These are phyloP conservation scores for Corbicula japonica DNA, from an alignment of 2,888 invertebrate species.

Conservation along the genomic window DNA sequence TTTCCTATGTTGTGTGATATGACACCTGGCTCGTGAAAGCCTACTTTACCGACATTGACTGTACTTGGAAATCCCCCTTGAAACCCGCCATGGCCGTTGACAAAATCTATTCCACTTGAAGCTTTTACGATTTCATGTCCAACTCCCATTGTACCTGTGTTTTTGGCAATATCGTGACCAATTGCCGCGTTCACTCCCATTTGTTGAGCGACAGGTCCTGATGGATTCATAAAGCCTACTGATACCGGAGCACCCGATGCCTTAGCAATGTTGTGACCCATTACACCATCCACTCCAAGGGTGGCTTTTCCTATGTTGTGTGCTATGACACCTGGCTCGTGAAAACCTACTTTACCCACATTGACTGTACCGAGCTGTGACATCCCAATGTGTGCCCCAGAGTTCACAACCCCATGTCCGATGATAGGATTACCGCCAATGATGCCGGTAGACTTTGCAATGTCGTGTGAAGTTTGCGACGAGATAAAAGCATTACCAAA, in stretches of 20 bases:
- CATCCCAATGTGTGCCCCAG: not conserved
- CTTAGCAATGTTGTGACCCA: slow-evolving; percentile 25
- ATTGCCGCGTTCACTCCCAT: not conserved
- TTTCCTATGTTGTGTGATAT: slow-evolving; percentile 13
- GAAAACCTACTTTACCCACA: slow-evolving; percentile 14
- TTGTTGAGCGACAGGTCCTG: not conserved
- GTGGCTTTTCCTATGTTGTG: slow-evolving; percentile 24
- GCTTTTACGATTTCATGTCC: too few species aligned
- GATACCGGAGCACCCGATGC: not conserved
- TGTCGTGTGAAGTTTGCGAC: not conserved
- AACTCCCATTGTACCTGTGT: too few species aligned
- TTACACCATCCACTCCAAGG: slow-evolving; percentile 9
- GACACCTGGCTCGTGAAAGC: slow-evolving; percentile 2
- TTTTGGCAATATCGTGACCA: slow-evolving; percentile 18
- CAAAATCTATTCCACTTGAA: too few species aligned
- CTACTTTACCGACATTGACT: not conserved
- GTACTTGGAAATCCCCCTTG: not conserved
- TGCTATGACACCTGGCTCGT: not conserved
- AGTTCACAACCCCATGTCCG: not conserved
- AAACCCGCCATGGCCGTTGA: not conserved
- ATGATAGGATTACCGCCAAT: slow-evolving; percentile 2
- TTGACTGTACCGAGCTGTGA: slow-evolving; percentile 3
- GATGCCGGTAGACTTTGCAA: not conserved
- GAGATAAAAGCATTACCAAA: not conserved
- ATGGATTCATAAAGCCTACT: slow-evolving; percentile 28